These are phyloP conservation scores for Leptoteleia sp. DNA, from an alignment of 1,140 invertebrate species.

Conservation along the genomic window DNA sequence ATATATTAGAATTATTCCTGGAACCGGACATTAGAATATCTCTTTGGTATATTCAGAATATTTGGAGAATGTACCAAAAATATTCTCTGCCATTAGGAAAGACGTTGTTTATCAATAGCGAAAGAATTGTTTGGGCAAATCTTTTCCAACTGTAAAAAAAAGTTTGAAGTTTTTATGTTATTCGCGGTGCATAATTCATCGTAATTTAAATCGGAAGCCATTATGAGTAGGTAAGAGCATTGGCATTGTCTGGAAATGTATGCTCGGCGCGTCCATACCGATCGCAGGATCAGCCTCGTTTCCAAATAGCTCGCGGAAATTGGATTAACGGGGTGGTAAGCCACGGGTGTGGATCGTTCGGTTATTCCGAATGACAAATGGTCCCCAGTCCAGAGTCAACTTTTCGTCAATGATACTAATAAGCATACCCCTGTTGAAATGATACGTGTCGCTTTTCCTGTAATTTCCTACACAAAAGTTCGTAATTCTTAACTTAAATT, in stretches of 20 bases:
- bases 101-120: no score
- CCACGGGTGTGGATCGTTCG: slow-evolving; percentile 59
- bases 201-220: slow-evolving; percentile 50
- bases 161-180: slow-evolving; percentile 30
- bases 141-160: slow-evolving; percentile 7
- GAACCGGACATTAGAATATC: no score
- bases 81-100: no score
- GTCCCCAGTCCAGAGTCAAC: slow-evolving; percentile 35
- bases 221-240: slow-evolving; percentile 36
- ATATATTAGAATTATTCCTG: no score
- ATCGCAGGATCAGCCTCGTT: slow-evolving; percentile 53
- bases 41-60: no score
- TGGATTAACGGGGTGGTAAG: slow-evolving; percentile 70
- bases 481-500: no score
- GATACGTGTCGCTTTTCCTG: no score
- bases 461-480: no score
- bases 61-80: no score
- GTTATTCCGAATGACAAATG: slow-evolving; percentile 70
- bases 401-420: no score
- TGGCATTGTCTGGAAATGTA: slow-evolving; percentile 47
- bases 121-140: slow-evolving; percentile 40
- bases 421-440: no score
- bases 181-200: slow-evolving; percentile 36
- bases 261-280: slow-evolving; percentile 35
- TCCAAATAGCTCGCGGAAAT: slow-evolving; percentile 60